Percentiles rank a stretch among this genome's conserved stretches.
phyloP scores from a whole-genome alignment of 2,797 vertebrate genomes.

The Lithobates pipiens region DNA sequence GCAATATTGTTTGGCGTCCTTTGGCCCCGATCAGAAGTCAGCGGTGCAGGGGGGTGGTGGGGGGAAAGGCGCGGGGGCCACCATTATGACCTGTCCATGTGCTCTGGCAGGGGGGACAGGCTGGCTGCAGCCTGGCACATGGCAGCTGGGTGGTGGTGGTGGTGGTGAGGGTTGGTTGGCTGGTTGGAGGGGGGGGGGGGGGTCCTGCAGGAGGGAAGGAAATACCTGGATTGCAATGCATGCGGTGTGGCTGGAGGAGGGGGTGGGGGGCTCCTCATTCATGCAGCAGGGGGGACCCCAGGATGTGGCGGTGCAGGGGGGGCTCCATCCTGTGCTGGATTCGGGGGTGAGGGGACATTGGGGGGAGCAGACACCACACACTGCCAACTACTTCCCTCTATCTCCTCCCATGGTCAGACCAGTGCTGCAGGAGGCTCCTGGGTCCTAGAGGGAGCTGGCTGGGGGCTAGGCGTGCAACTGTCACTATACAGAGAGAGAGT shows the following conservation, averaged over 20 bases:
- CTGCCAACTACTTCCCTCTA: slow-evolving; percentile 27
- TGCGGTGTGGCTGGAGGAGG: not conserved
- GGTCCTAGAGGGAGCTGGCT: slow-evolving; percentile 31
- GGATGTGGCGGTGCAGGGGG: not conserved
- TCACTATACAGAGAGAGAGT: no score
- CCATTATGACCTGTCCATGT: not conserved
- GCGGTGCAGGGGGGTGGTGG: not conserved
- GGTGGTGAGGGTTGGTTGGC: not conserved
- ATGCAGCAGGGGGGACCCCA: not conserved
- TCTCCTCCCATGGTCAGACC: slow-evolving; percentile 52
- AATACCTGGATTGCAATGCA: slow-evolving; percentile 25
- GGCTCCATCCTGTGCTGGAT: not conserved
- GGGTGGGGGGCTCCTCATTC: no score
- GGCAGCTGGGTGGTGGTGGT: no score
- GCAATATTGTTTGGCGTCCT: not conserved
- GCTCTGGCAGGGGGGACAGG: not conserved
- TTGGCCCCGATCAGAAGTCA: not conserved
- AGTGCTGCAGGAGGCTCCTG: slow-evolving; percentile 1
- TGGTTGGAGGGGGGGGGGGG: no score
- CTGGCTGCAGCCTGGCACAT: not conserved
- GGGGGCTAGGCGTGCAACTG: no score
- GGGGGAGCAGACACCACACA: not conserved
- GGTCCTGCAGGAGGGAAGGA: not conserved
- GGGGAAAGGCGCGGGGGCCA: no score
- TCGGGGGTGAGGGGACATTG: not conserved